phyloP scores from a whole-genome alignment of 2,888 invertebrate genomes.

The Iselma pallidipennis region DNA sequence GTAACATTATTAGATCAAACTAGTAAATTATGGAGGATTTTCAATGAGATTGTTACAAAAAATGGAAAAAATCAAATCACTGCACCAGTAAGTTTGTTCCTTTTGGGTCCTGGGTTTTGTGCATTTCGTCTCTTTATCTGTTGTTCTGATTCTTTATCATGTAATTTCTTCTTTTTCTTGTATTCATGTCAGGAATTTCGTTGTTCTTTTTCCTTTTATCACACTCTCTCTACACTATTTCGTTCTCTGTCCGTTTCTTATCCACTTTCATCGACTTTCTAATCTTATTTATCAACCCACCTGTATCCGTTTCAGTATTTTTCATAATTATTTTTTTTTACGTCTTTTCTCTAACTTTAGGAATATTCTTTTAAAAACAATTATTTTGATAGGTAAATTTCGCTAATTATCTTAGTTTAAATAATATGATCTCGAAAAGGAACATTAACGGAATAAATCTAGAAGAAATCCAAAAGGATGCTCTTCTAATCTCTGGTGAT shows the following conservation, averaged over 20 bases:
- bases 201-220: too few relatives aligned
- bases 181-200: not conserved
- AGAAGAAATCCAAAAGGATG: constrained; percentile 44
- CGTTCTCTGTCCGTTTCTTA: too few relatives aligned
- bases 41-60: constrained; percentile 40
- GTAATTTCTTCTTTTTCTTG: constrained; percentile 2
- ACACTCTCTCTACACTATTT: too few relatives aligned
- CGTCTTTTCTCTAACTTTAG: too few relatives aligned
- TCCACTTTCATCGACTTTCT: too few relatives aligned
- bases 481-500: constrained; percentile 39
- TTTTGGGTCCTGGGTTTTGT: not conserved
- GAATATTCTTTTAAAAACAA: too few relatives aligned
- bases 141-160: too few relatives aligned
- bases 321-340: too few relatives aligned
- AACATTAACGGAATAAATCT: constrained; percentile 46
- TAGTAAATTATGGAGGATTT: constrained; percentile 34
- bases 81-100: constrained; percentile 34
- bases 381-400: constrained; percentile 40
- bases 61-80: constrained; percentile 36
- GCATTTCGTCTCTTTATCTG: too few relatives aligned
- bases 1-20: constrained; percentile 39
- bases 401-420: constrained; percentile 34
- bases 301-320: too few relatives aligned
- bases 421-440: constrained; percentile 33
- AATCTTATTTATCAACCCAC: too few relatives aligned